Base-by-base conservation (phyloP, 2,888 invertebrate species). In the Spodoptera picta region DNA sequence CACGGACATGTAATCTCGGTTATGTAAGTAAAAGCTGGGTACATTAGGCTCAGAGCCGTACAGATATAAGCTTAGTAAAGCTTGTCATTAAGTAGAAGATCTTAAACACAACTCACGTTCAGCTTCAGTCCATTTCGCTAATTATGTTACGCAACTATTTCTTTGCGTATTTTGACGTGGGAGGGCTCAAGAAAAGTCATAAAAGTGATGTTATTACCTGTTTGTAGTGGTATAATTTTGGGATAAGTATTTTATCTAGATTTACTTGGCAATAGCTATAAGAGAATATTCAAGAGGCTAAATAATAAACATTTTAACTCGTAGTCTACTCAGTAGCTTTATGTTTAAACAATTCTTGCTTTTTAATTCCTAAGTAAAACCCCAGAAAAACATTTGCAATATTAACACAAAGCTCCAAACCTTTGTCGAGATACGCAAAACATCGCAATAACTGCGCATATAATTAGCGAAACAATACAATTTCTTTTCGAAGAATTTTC, bases 401-500 rank as follows among this genome's bases (percentile, higher is more conserved):
- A 7, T 36, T 9, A 36, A 36, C 36, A 36, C 6, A 36, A 36
- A 36, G 6, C 36, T 36, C 9, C 36, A 36, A 36, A 36, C 36
- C 36, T 36, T 36, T 36, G 7, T 36, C 27, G 36, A 60, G 48
- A 44, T 61, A 52, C 45, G 57, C 60, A 57, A 23, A 65, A 69
- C 45, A 65, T 54, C 62, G 65, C 54, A 74, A 66, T 62, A 77
- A 69, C 61, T 50, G 47, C 62, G 69, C 62, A 70, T 77, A 70
- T 62, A 69, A 80, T 72, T 76, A 75, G 55, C 49, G 47, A 60
- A 74, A 76, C 75, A 81, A 81, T 67, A 71, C 63, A 75, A 76
- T 76, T 67, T 69, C 60, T 62, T 73, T 69, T 27, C 60, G 59
- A 69, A 73, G 59, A 70, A 69, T 75, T 80, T 79, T 75, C 71